Base-by-base conservation (phyloP, 2,113 vertebrate genomes). In the Alectura lathami region DNA sequence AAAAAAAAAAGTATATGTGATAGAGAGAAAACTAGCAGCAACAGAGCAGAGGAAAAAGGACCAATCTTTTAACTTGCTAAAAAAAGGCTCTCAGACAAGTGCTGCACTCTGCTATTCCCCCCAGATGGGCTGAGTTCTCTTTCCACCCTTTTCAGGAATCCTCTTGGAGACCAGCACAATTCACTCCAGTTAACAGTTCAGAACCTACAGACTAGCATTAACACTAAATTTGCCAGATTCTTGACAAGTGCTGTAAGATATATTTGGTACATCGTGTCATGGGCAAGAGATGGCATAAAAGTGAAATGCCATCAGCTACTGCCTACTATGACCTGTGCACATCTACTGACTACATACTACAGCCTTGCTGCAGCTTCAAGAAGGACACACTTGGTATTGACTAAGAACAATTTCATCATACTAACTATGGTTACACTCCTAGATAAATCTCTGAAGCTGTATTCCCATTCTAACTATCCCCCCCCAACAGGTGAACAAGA, bases 1-100 rank as follows among this genome's bases (percentile, higher is more conserved):
- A n/a, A 56, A 4, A 17, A 23, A 34, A 0, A 23, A 34, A 0
- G 0, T 4, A 69, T 5, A 57, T 1, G 0, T 10, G 59, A 54
- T 40, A 9, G 13, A 91, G 17, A 34, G 6, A 54, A 85, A 96
- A 66, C 11, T 74, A 30, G 29, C 21, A 89, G 32, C 7, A 11
- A 38, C 20, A 94, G 30, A 60, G 13, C 53, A 79, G 42, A 92
- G 17, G 17, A 36, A 57, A 87, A 57, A 69, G 9, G 14, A 68
- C 3, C 10, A 26, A 0, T 42, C 14, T 12, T 77, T 69, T 63
- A 42, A 32, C 5, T 34, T 81, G 32, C 73, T 76, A 14, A 3
- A 66, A 66, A 57, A 0, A 91, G 4, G 32, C 70, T 81, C 53
- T 40, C 45, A 60, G 51, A 66, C 32, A 40, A 6, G 11, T 57